Conservation (phyloP, 2,888 invertebrate species). For the Rhogogaster chlorosoma region DNA sequence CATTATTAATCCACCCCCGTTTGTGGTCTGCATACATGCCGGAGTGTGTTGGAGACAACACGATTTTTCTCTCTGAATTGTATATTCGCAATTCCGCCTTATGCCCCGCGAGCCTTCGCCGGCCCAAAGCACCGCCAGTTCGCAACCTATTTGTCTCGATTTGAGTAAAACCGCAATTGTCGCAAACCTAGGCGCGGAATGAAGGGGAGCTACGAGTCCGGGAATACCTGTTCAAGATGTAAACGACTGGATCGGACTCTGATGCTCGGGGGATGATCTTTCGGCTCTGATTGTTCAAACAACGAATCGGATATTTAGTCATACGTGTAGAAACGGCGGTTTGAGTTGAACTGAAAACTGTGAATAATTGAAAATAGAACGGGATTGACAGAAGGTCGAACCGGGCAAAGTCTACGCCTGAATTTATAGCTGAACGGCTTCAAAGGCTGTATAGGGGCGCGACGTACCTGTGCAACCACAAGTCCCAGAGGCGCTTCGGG, state of each 20-base stretch:
- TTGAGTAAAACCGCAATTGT: conserved; percentile 1
- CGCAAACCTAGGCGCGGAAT: neutral
- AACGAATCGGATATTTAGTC: conserved; percentile 12
- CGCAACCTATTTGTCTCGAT: conserved; percentile 18
- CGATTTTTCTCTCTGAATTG: conserved; percentile 65
- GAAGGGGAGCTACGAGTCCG: neutral
- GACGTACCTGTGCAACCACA: conserved; percentile 16
- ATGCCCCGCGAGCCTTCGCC: conserved; percentile 38
- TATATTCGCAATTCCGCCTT: conserved; percentile 50
- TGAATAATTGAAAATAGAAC: conserved; percentile 37
- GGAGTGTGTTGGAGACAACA: conserved; percentile 58
- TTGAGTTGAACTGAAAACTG: neutral
- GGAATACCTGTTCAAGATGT: neutral
- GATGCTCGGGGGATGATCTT: neutral
- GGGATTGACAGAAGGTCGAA: conserved; percentile 34
- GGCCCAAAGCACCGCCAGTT: conserved; percentile 43
- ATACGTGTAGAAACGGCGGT: neutral
- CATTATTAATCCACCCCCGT: conserved; percentile 69
- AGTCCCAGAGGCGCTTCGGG: conserved; percentile 17
- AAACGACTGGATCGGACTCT: neutral
- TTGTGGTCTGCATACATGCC: conserved; percentile 59
- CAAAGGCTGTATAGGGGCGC: conserved; percentile 37
- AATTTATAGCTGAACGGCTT: conserved; percentile 39
- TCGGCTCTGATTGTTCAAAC: neutral
- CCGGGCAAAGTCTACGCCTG: neutral